Evolutionary conservation across 2,888 invertebrate genomes (phyloP), one percentile per base, ranked within the genome.

Genomic region (Agriopis marginaria): DNA sequence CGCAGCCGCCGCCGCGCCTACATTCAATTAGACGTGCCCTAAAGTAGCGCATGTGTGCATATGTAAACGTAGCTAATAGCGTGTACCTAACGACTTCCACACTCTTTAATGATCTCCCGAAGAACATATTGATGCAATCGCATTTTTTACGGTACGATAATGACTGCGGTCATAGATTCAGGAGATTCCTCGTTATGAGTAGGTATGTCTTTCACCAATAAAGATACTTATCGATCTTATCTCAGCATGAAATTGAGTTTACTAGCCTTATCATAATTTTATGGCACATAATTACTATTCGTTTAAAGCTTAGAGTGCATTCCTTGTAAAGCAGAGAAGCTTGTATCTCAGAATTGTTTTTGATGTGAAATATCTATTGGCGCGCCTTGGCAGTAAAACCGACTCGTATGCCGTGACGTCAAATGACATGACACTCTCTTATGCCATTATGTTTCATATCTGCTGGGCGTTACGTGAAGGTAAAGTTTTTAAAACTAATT

Each of bases 11-110:
- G 87, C 86, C 86, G 89, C 91, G 90, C 92, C 93, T 91, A 92
- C 92, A 83, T 91, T 91, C 93, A 93, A 93, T 94, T 93, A 94
- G 93, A 93, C 82, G 89, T 85, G 81, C 88, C 89, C 89, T 84
- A 89, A 91, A 91, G 89, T 90, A 89, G 91, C 89, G 84, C 88
- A 86, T 89, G 86, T 90, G 88, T 89, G 86, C 87, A 85, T 86
- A 86, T 88, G 88, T 88, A 87, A 87, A 88, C 85, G 80, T 81
- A 86, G 54, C 81, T 87, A 86, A 71, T 68, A 70, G 50, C 68
- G 72, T 80, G 82, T 83, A 84, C 84, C 85, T 82, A 85, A 81
- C 77, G 82, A 84, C 84, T 85, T 83, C 84, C 78, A 85, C 83
- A 82, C 79, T 81, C 66, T 66, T 64, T 85, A 85, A 86, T 83